phyloP scores from a whole-genome alignment of 2,888 invertebrate species.

The Vesta saturnalis region DNA sequence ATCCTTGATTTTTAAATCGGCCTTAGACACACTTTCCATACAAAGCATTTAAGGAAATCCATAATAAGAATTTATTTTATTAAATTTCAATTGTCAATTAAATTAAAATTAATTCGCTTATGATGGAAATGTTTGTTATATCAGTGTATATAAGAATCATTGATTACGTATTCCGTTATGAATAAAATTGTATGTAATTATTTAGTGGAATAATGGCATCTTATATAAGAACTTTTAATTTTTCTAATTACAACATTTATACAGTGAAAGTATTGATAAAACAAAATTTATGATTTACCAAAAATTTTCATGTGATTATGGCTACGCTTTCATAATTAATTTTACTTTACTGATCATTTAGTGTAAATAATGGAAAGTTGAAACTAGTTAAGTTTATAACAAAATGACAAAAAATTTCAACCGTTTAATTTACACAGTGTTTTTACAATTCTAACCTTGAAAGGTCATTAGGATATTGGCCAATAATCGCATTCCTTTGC shows the following conservation, averaged over 20 bases:
- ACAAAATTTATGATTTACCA: not conserved
- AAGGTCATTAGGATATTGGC: conserved; percentile 25
- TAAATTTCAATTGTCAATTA: no score
- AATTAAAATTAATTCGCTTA: no score
- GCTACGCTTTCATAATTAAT: not conserved
- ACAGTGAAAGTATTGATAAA: not conserved
- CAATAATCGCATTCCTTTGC: not conserved
- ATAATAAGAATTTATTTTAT: not conserved
- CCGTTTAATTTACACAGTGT: not conserved
- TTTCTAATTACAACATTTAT: not conserved
- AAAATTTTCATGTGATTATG: not conserved
- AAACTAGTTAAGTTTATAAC: not conserved
- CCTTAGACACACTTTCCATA: not conserved
- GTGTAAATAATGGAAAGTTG: conserved; percentile 24
- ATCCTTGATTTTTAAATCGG: not conserved
- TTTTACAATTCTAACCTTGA: conserved; percentile 30
- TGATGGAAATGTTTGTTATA: no score
- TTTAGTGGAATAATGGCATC: not conserved
- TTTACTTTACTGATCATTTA: conserved; percentile 7
- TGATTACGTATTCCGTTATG: not conserved
- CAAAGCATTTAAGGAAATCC: not conserved
- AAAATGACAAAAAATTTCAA: conserved; percentile 7
- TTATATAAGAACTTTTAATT: not conserved
- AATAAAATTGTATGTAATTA: not conserved
- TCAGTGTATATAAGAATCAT: not conserved